These are phyloP conservation scores for Indri indri DNA, from an alignment of 2,113 vertebrate genomes.

Conservation along the genomic window DNA sequence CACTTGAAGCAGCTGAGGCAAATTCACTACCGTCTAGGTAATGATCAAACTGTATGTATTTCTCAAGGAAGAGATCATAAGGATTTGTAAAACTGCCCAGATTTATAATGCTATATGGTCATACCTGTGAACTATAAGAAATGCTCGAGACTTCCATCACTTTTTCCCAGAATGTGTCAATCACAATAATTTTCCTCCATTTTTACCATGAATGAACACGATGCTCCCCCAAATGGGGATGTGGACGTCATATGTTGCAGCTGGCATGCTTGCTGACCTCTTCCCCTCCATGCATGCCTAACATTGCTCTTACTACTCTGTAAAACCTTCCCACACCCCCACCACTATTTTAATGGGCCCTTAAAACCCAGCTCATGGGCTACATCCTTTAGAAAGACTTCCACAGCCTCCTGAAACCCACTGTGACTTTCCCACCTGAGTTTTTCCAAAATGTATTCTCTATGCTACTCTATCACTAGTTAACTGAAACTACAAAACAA, in stretches of 20 bases:
- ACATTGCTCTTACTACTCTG: background rate
- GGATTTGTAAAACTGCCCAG: background rate
- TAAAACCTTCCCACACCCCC: background rate
- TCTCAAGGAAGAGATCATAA: background rate
- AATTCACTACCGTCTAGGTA: background rate
- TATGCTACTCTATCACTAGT: background rate
- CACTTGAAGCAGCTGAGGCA: background rate
- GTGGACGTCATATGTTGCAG: background rate
- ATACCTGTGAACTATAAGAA: background rate
- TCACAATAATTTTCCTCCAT: background rate
- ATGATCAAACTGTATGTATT: background rate
- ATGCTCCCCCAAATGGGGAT: background rate
- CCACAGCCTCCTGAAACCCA: background rate
- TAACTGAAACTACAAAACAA: constrained; percentile 25
- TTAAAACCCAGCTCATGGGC: background rate
- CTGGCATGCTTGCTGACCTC: background rate
- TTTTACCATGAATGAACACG: background rate
- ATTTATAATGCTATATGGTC: background rate
- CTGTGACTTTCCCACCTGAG: background rate
- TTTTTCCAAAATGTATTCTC: background rate
- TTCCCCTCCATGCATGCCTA: background rate
- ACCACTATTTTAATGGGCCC: background rate
- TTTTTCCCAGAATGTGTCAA: background rate
- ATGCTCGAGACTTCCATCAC: background rate
- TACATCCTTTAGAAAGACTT: background rate